phyloP scores from a whole-genome alignment of 2,797 vertebrate genomes.

The Eremophila alpestris region DNA sequence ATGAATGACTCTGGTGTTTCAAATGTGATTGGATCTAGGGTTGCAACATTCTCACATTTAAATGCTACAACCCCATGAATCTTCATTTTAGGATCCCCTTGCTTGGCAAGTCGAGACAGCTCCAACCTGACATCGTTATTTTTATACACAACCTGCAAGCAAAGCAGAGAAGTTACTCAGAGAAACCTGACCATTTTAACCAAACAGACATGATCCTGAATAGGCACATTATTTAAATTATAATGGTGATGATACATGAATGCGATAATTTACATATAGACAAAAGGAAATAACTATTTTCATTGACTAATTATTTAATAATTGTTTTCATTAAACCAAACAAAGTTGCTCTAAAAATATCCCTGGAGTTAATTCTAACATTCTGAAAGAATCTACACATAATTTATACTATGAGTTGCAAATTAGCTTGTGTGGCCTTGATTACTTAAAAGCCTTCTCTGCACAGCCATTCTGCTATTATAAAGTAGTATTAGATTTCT shows the following conservation, averaged over 20 bases:
- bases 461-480: not conserved
- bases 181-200: not conserved
- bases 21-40: slow-evolving; percentile 96
- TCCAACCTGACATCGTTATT: slow-evolving; percentile 97
- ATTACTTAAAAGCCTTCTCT: slow-evolving; percentile 51
- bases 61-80: slow-evolving; percentile 94
- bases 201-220: not conserved
- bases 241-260: not conserved
- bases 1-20: slow-evolving; percentile 97
- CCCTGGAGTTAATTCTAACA: slow-evolving; percentile 6
- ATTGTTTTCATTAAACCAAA: slow-evolving; percentile 9
- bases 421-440: slow-evolving; percentile 32
- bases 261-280: not conserved
- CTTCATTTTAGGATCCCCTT: slow-evolving; percentile 96
- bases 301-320: slow-evolving; percentile 6
- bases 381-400: slow-evolving; percentile 18
- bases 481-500: not conserved
- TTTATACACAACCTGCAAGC: slow-evolving; percentile 94
- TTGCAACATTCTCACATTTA: slow-evolving; percentile 98
- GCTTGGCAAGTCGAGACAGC: slow-evolving; percentile 92
- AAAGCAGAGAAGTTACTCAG: slow-evolving; percentile 39
- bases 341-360: slow-evolving; percentile 34
- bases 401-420: slow-evolving; percentile 10
- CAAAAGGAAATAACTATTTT: not conserved
- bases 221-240: not conserved